A percentile compares a stretch with the other conserved stretches of the same genome.
Conservation (phyloP, 2,113 vertebrate species). For the Dipodomys spectabilis region DNA sequence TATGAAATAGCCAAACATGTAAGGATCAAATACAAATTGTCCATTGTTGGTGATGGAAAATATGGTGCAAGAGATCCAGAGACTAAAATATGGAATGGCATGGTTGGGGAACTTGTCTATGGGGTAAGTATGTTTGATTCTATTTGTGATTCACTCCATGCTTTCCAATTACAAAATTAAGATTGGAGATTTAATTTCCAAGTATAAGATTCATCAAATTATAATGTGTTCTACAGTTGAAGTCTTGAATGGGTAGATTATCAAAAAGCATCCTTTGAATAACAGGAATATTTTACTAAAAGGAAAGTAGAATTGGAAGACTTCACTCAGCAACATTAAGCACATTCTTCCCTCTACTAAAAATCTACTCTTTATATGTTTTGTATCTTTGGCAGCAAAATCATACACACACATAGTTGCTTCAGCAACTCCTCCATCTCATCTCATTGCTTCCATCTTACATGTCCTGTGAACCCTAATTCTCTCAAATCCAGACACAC, state of each 20-base stretch:
- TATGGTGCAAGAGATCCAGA: slow-evolving; percentile 99
- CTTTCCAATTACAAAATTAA: slow-evolving; percentile 19
- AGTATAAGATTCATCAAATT: slow-evolving; percentile 6
- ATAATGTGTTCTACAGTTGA: not conserved
- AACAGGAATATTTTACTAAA: slow-evolving; percentile 55
- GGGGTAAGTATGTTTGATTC: slow-evolving; percentile 94
- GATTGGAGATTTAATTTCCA: slow-evolving; percentile 46
- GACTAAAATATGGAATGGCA: slow-evolving; percentile 99
- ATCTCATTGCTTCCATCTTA: not conserved
- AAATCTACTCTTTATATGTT: slow-evolving; percentile 48
- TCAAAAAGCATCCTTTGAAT: slow-evolving; percentile 21
- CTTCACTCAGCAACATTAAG: slow-evolving; percentile 48
- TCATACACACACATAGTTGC: slow-evolving; percentile 4
- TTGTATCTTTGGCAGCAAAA: slow-evolving; percentile 15
- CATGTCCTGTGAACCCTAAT: slow-evolving; percentile 10
- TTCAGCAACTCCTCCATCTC: not conserved
- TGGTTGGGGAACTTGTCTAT: slow-evolving; percentile 99
- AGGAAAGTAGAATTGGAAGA: slow-evolving; percentile 35
- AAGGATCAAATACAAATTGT: slow-evolving; percentile 99
- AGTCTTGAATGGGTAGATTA: slow-evolving; percentile 25
- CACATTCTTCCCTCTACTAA: slow-evolving; percentile 31
- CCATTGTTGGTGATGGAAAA: slow-evolving; percentile 98
- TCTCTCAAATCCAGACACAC: slow-evolving; percentile 51
- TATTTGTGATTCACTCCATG: slow-evolving; percentile 76
- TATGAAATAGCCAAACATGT: slow-evolving; percentile 99